Evolutionary conservation across 2,113 vertebrate species (phyloP).

Genomic region (Zonotrichia leucophrys): DNA sequence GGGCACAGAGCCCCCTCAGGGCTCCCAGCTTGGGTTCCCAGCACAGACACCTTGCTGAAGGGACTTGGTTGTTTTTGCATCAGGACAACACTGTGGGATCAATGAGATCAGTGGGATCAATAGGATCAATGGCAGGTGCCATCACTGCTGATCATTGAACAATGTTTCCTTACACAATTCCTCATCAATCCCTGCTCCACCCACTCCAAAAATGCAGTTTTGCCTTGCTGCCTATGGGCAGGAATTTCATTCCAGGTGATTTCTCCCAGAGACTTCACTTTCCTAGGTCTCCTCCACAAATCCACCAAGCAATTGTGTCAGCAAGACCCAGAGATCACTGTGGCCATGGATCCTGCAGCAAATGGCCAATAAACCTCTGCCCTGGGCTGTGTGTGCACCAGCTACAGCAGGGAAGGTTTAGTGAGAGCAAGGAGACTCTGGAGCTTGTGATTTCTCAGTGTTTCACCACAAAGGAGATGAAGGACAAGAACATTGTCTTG

Average conservation of each 20-base stretch:
- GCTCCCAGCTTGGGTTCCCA: neutral
- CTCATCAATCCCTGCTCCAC: neutral
- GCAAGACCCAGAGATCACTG: neutral
- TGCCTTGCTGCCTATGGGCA: neutral
- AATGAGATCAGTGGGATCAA: neutral
- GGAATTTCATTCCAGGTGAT: neutral
- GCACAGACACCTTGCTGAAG: neutral
- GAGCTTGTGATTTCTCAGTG: neutral
- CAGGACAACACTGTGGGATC: neutral
- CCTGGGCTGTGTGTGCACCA: neutral
- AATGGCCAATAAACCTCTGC: neutral
- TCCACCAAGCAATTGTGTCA: neutral
- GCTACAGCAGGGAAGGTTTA: neutral
- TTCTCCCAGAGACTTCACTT: neutral
- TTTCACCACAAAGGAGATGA: neutral
- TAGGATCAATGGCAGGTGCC: neutral
- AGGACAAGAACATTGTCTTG: neutral
- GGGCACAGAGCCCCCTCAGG: neutral
- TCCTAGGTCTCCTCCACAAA: neutral
- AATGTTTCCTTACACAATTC: neutral
- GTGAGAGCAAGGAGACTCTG: neutral
- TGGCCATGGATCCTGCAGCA: neutral
- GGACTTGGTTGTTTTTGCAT: neutral
- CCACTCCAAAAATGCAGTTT: neutral
- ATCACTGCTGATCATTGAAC: neutral